These are phyloP conservation scores for Epirrhoe tristata DNA, from an alignment of 2,888 invertebrate genomes.

Conservation along the genomic window DNA sequence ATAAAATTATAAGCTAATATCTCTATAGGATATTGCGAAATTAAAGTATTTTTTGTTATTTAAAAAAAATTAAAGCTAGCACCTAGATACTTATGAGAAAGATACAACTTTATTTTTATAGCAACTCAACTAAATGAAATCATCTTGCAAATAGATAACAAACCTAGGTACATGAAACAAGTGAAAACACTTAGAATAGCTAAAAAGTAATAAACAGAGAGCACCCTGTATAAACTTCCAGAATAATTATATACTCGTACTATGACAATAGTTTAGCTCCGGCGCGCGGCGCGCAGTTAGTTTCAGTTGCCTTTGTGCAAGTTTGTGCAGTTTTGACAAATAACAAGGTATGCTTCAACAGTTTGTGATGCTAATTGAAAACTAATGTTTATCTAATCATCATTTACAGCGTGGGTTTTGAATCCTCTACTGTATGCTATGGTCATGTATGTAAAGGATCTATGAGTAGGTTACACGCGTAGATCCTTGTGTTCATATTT, in stretches of 20 bases:
- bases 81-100: too few relatives aligned
- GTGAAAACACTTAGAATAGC: neutral
- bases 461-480: too few relatives aligned
- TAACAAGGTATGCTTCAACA: constrained; percentile 8
- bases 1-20: too few relatives aligned
- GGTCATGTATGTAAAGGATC: too few relatives aligned
- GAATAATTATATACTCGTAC: constrained; percentile 1
- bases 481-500: too few relatives aligned
- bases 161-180: neutral
- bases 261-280: neutral
- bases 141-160: too few relatives aligned
- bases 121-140: too few relatives aligned
- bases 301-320: constrained; percentile 20
- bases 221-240: neutral
- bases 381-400: neutral
- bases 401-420: neutral
- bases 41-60: too few relatives aligned
- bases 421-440: too few relatives aligned
- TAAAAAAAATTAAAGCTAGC: too few relatives aligned
- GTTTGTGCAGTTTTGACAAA: constrained; percentile 14
- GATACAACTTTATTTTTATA: too few relatives aligned
- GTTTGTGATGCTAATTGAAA: constrained; percentile 2
- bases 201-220: neutral
- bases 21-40: too few relatives aligned
- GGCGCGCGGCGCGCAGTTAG: constrained; percentile 9